Evolutionary conservation across 2,113 vertebrate species (phyloP), one percentile per base, ranked within the genome.

Genomic region (Mugil cephalus): DNA sequence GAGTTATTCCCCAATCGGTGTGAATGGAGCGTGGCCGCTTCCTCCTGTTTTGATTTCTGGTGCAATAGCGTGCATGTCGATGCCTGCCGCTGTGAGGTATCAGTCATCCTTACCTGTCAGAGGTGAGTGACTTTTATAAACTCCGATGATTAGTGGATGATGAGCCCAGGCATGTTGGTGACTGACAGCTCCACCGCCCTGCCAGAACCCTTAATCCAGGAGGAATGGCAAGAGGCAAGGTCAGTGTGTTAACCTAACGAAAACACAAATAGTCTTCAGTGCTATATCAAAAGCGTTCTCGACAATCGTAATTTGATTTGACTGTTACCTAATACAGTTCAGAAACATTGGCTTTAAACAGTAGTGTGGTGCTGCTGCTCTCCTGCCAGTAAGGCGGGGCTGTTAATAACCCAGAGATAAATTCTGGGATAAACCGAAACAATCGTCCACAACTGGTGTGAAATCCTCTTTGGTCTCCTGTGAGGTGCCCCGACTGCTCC

Each of bases 101-200:
- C 89, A 86, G 80, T 88, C 87, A 88, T 84, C 56, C 81, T 68
- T n/a, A 89, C 79, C 75, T 89, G 89, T 84, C 82, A 86, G 65
- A 69, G 69, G 58, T 79, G 77, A 77, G 78, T 58, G 90, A 94
- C 92, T 95, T 95, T 93, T 93, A 93, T 95, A 95, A 95, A 94
- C 83, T 93, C 82, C 54, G 91, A 93, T 95, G 94, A 92, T 95
- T 87, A 94, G 93, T 91, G 91, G 77, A 88, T 89, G 94, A 95
- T 93, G 92, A 86, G 89, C 91, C 91, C 84, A 87, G 92, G 91
- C 95, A 93, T 89, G 92, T 79, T 56, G 82, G 50, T 89, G 92
- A 94, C 87, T 91, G 95, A 93, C 94, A 94, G 91, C 69, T 89
- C 88, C 92, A 88, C 89, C 87, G 88, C 45, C 45, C 69, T 90